A percentile compares a stretch with the other conserved stretches of the same genome.
These are phyloP conservation scores for Heliconius ismenius DNA, from an alignment of 2,888 invertebrate genomes.

Conservation along the genomic window DNA sequence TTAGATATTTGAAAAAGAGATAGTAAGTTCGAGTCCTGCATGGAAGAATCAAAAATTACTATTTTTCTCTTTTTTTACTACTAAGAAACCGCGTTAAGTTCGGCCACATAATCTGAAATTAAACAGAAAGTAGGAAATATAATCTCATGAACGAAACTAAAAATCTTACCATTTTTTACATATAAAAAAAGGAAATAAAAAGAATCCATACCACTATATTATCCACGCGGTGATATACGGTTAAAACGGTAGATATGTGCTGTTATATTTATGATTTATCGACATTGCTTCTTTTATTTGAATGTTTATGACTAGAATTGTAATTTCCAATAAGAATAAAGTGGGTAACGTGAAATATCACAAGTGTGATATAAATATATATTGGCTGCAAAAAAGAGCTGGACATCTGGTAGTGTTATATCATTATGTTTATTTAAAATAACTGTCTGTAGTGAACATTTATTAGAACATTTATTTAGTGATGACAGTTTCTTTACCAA, in stretches of 20 bases:
- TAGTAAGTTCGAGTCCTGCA: no score
- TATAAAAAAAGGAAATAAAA: constrained; percentile 73
- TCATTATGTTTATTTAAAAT: background rate
- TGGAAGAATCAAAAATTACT: no score
- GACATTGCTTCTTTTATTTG: constrained; percentile 44
- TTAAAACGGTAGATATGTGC: constrained; percentile 62
- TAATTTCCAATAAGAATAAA: constrained; percentile 26
- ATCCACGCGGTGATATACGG: constrained; percentile 67
- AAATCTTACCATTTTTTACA: constrained; percentile 50
- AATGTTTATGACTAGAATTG: constrained; percentile 36
- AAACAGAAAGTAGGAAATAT: no score
- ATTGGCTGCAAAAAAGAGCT: background rate
- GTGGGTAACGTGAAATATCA: constrained; percentile 2
- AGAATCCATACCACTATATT: constrained; percentile 48
- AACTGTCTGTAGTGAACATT: background rate
- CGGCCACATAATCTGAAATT: no score
- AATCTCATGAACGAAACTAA: background rate
- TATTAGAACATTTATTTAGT: no score
- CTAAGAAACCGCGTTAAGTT: no score
- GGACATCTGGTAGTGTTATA: background rate
- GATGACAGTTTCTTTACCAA: no score
- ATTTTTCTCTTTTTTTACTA: no score
- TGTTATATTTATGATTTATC: constrained; percentile 50
- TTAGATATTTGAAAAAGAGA: no score
- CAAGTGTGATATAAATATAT: background rate